Evolutionary conservation across 2,888 invertebrate species (phyloP).

Genomic region (Campoplex capitator): DNA sequence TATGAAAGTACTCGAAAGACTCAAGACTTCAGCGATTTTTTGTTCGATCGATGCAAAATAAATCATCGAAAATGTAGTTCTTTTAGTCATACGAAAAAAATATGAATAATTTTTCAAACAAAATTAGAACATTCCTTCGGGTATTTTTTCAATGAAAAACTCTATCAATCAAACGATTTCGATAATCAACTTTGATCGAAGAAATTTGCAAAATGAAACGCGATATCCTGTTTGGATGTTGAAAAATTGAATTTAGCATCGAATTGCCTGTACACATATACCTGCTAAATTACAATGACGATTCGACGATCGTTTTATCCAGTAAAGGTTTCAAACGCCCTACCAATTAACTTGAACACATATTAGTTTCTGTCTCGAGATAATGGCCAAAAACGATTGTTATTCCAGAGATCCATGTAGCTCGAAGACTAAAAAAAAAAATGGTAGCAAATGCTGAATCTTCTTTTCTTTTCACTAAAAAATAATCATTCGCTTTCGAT

Average conservation of each 20-base stretch:
- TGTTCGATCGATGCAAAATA: not conserved
- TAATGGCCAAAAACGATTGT: conserved; percentile 53
- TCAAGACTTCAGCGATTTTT: not conserved
- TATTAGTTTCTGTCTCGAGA: conserved; percentile 47
- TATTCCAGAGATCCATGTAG: conserved; percentile 13
- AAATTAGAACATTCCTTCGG: not conserved
- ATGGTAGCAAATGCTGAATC: conserved; percentile 53
- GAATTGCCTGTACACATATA: conserved; percentile 49
- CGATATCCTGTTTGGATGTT: not conserved
- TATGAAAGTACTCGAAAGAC: not conserved
- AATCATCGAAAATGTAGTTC: not conserved
- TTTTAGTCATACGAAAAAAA: not conserved
- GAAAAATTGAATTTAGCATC: not conserved
- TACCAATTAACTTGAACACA: conserved; percentile 65
- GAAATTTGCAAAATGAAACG: not conserved
- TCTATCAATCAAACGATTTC: not conserved
- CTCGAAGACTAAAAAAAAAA: conserved; percentile 9
- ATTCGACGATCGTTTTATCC: conserved; percentile 67
- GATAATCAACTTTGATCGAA: too few species aligned
- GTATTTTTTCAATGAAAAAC: not conserved
- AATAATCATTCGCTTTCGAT: conserved; percentile 28
- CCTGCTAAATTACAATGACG: conserved; percentile 72
- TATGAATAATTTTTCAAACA: not conserved
- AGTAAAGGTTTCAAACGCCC: conserved; percentile 53
- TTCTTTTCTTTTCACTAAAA: conserved; percentile 17